Percentiles rank a stretch among this genome's conserved stretches.
Evolutionary conservation across 2,888 invertebrate species (phyloP).

Genomic region (Clanis bilineata): DNA sequence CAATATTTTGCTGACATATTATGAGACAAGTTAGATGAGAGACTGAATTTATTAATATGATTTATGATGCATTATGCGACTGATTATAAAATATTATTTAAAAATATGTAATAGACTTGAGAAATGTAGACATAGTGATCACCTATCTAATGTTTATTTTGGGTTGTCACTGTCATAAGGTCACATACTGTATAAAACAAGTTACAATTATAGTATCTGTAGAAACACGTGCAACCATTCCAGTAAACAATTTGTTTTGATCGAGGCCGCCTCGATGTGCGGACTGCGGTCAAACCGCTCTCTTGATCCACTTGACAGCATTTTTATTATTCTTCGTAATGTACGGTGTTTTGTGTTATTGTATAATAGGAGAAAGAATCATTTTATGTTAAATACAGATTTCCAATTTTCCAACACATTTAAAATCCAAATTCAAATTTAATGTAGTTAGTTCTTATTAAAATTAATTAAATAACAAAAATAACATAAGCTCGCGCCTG

Average conservation of each 20-base stretch:
- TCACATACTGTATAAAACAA: neutral
- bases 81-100: neutral
- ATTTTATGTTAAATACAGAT: neutral
- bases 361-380: no score
- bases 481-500: no score
- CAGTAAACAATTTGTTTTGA: slow-evolving; percentile 61
- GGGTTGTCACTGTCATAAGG: neutral
- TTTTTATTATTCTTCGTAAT: slow-evolving; percentile 4
- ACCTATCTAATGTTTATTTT: neutral
- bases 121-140: no score
- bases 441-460: no score
- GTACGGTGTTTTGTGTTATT: neutral
- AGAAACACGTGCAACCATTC: slow-evolving; percentile 60
- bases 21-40: neutral
- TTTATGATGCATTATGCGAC: neutral
- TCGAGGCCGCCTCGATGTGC: slow-evolving; percentile 29
- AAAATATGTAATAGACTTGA: neutral
- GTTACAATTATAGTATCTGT: slow-evolving; percentile 29
- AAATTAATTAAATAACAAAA: no score
- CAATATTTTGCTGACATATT: neutral
- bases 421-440: no score
- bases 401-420: no score
- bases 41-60: neutral
- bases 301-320: neutral
- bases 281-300: neutral